Conservation (phyloP, 2,888 invertebrate genomes). For the Dexiosoma caninum region DNA sequence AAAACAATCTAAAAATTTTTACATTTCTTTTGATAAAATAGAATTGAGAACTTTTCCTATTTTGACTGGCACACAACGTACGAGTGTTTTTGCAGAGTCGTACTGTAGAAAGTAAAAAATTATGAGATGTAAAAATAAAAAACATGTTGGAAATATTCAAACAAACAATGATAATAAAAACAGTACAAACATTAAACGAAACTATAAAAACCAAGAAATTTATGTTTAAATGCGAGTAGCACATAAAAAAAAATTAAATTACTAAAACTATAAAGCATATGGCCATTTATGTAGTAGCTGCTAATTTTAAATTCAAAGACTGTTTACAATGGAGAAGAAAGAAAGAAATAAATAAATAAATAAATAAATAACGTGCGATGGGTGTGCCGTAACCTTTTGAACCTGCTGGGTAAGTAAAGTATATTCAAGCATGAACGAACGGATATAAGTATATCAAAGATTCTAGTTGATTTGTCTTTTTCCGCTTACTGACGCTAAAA, state of each 20-base stretch:
- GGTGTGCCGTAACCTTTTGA: conserved; percentile 32
- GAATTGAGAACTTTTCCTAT: too few relatives aligned
- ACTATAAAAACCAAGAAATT: not conserved
- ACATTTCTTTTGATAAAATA: too few relatives aligned
- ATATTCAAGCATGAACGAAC: not conserved
- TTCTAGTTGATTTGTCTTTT: conserved; percentile 79
- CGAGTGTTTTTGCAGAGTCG: too few relatives aligned
- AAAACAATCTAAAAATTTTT: too few relatives aligned
- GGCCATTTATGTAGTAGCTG: not conserved
- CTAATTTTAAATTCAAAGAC: not conserved
- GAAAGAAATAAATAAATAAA: not conserved
- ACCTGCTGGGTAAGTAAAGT: not conserved
- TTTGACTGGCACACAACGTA: too few relatives aligned
- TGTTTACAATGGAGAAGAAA: not conserved
- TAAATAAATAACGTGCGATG: not conserved
- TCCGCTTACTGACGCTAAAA: conserved; percentile 78
- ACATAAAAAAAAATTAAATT: not conserved
- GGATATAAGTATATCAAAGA: conserved; percentile 18
- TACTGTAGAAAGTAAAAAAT: too few relatives aligned
- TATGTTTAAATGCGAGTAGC: not conserved
- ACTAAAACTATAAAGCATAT: conserved; percentile 16
- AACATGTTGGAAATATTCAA: too few relatives aligned
- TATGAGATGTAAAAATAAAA: too few relatives aligned
- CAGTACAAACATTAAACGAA: not conserved
- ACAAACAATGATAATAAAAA: not conserved